Evolutionary conservation across 2,113 vertebrate genomes (phyloP).

Genomic region (Myotis yumanensis): DNA sequence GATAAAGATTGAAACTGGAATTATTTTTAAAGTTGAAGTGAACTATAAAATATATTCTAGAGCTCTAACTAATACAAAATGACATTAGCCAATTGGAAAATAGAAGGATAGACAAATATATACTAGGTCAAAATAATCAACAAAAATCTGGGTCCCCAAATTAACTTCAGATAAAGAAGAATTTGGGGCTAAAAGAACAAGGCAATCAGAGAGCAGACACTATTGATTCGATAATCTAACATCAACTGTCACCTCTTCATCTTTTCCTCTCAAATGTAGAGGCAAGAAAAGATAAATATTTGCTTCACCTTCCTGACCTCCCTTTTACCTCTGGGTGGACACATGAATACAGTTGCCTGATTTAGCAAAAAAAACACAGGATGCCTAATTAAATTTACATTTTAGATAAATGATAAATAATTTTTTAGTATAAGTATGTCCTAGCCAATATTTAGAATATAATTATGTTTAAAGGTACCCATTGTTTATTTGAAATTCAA

Average conservation of each 20-base stretch:
- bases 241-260: not conserved
- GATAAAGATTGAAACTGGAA: not conserved
- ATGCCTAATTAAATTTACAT: not conserved
- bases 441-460: not conserved
- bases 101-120: not conserved
- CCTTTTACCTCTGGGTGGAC: not conserved
- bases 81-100: not conserved
- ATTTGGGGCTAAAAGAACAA: not conserved
- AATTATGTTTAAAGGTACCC: not conserved
- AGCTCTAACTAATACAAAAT: not conserved
- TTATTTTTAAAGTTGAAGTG: not conserved
- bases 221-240: not conserved
- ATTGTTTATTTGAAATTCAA: conserved; percentile 9
- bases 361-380: not conserved
- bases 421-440: not conserved
- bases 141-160: not conserved
- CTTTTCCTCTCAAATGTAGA: not conserved
- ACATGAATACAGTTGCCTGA: not conserved
- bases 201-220: not conserved
- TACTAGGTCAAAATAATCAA: not conserved
- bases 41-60: not conserved
- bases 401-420: not conserved
- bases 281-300: not conserved
- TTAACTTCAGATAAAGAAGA: conserved; percentile 26
- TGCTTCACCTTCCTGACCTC: not conserved